Conservation (phyloP, 2,113 vertebrate genomes). For the Cathartes aura region DNA sequence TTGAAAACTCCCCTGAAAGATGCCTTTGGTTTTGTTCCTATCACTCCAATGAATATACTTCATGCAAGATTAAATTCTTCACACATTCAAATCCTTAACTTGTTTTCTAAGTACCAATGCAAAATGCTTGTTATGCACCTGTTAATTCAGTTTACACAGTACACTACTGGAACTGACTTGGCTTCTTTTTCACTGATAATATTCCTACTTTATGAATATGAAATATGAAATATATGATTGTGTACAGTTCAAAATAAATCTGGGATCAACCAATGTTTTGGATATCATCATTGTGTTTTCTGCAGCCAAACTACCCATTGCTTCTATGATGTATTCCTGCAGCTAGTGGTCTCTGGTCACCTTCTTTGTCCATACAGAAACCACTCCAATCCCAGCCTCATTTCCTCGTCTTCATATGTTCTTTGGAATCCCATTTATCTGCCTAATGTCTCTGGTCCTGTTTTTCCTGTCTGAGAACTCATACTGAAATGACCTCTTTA, state of each 20-base stretch:
- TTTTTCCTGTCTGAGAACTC: background rate
- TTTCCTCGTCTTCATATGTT: background rate
- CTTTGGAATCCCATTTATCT: background rate
- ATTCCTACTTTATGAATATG: background rate
- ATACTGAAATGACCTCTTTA: background rate
- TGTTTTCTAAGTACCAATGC: background rate
- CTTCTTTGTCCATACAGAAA: background rate
- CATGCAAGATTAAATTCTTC: background rate
- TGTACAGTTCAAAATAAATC: background rate
- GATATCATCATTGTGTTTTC: background rate
- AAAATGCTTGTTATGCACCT: background rate
- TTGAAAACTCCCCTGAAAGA: background rate
- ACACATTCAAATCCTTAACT: background rate
- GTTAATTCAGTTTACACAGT: background rate
- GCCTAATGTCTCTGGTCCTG: rapidly evolving
- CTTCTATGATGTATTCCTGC: background rate
- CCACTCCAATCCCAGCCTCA: rapidly evolving
- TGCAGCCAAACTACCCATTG: background rate
- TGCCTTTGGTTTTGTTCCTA: background rate
- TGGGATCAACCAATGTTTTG: background rate
- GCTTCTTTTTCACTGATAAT: background rate
- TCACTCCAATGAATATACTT: background rate
- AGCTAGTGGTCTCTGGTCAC: background rate
- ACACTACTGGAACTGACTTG: background rate
- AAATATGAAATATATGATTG: background rate